These are phyloP conservation scores for Ahaetulla prasina DNA, from an alignment of 2,113 vertebrate genomes.

Conservation along the genomic window DNA sequence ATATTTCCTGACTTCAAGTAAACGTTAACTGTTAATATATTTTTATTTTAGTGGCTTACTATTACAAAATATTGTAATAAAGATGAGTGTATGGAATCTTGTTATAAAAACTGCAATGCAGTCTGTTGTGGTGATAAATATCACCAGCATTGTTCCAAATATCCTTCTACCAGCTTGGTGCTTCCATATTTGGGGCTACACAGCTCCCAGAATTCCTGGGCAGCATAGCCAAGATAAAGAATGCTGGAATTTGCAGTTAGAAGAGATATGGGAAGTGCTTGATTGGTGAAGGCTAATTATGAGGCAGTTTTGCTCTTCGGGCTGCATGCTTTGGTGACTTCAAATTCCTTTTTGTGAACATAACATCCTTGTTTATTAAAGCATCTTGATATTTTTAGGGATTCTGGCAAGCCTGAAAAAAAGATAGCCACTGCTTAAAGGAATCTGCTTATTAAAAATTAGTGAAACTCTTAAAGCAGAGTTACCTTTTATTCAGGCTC, in stretches of 20 bases:
- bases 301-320: not conserved
- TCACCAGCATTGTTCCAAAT: not conserved
- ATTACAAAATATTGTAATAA: not conserved
- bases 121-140: not conserved
- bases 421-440: not conserved
- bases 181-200: not conserved
- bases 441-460: not conserved
- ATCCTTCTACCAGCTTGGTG: not conserved
- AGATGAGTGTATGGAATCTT: not conserved
- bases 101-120: not conserved
- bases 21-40: conserved; percentile 57
- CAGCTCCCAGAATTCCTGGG: not conserved
- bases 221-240: not conserved
- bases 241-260: not conserved
- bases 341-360: not conserved
- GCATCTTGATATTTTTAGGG: not conserved
- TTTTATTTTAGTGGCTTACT: not conserved
- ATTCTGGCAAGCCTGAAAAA: not conserved
- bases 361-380: not conserved
- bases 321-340: not conserved
- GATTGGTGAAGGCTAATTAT: not conserved
- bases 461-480: not conserved
- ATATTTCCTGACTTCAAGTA: conserved; percentile 71
- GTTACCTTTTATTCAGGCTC: not conserved
- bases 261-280: not conserved